Percentiles rank a stretch among this genome's conserved stretches.
phyloP scores from a whole-genome alignment of 2,888 invertebrate species.

The Nomada flava region DNA sequence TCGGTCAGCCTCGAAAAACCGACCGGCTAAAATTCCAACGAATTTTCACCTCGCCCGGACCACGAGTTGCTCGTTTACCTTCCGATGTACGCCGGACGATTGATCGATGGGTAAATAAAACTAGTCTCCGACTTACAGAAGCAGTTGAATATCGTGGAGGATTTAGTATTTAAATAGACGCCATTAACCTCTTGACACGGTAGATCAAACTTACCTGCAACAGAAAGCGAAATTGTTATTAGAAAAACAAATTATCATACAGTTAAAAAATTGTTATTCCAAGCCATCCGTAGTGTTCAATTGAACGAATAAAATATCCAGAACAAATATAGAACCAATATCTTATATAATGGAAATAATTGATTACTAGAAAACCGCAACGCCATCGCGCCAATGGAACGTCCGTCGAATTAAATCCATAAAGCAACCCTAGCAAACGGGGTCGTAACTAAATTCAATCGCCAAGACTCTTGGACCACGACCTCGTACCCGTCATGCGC shows the following conservation, averaged over 20 bases:
- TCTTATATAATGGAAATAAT: too few species aligned
- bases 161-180: background rate
- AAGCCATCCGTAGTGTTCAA: background rate
- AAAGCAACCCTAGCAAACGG: background rate
- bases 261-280: background rate
- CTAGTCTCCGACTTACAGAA: conserved; percentile 13
- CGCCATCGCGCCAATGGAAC: too few species aligned
- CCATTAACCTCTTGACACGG: background rate
- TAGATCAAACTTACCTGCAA: conserved; percentile 74
- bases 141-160: background rate
- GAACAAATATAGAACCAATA: too few species aligned
- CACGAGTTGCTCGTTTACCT: too few species aligned
- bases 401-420: too few species aligned
- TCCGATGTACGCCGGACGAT: background rate
- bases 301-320: background rate
- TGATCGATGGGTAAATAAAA: background rate
- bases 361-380: too few species aligned
- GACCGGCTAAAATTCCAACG: conserved; percentile 18
- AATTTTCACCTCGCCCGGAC: background rate
- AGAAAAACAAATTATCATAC: background rate
- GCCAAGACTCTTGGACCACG: conserved; percentile 9
- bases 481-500: conserved; percentile 19
- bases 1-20: conserved; percentile 46
- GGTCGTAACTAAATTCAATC: conserved; percentile 8
- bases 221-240: conserved; percentile 45